Conservation (phyloP, 1,140 invertebrate genomes). For the Platorchestia sp. region DNA sequence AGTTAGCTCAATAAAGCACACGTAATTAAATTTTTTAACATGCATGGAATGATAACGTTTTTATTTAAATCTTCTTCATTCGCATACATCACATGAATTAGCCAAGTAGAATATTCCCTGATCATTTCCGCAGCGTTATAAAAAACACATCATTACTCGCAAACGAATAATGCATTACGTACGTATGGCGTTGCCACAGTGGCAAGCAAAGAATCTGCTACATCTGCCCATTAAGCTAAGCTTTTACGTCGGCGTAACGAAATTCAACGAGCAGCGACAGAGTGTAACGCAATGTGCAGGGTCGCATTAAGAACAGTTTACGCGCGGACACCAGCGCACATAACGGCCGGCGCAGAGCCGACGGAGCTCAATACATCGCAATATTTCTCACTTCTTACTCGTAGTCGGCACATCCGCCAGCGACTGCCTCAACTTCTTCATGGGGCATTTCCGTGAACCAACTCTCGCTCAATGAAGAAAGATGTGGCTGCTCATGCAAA, state of each 20-base stretch:
- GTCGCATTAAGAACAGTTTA: background rate
- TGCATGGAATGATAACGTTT: no score
- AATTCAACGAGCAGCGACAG: background rate
- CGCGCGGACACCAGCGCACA: background rate
- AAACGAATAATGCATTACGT: no score
- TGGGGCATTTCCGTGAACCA: slow-evolving; percentile 36
- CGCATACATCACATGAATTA: no score
- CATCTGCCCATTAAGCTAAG: background rate
- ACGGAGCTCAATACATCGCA: background rate
- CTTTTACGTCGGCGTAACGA: background rate
- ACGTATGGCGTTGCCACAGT: no score
- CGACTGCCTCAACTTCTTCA: slow-evolving; percentile 21
- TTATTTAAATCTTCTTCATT: no score
- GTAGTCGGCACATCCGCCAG: background rate
- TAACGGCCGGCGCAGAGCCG: background rate
- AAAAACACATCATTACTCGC: no score
- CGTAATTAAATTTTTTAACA: no score
- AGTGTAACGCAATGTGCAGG: background rate
- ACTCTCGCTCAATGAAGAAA: slow-evolving; percentile 1
- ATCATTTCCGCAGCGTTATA: no score
- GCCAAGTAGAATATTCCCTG: no score
- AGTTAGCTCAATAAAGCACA: no score
- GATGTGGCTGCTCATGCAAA: background rate
- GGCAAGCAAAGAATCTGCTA: background rate
- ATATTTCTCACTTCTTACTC: slow-evolving; percentile 12